phyloP scores from a whole-genome alignment of 2,797 vertebrate genomes.

The Sebastes minor region DNA sequence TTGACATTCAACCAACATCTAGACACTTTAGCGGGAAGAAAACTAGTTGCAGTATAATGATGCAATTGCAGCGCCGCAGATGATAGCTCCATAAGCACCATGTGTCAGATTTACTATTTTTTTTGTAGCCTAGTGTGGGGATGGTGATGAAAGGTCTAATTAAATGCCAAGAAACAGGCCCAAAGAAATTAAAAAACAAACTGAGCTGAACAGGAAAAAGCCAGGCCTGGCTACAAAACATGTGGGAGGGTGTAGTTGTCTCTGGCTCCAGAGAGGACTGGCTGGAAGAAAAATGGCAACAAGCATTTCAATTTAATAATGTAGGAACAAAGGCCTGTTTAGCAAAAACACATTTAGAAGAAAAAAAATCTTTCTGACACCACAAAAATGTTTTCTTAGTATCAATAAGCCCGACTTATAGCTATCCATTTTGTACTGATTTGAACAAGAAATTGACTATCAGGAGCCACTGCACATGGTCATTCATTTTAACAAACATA shows the following conservation, averaged over 20 bases:
- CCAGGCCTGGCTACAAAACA: background rate
- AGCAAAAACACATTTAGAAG: background rate
- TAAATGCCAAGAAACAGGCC: constrained; percentile 6
- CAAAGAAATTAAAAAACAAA: background rate
- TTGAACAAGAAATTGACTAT: background rate
- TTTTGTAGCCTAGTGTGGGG: background rate
- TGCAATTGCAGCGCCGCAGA: background rate
- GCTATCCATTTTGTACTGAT: background rate
- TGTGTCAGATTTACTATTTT: constrained; percentile 14
- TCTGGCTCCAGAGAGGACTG: background rate
- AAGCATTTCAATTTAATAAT: background rate
- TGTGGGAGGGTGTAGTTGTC: background rate
- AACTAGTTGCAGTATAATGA: constrained; percentile 2
- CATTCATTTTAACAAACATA: background rate
- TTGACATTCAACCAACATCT: constrained; percentile 4
- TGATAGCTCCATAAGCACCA: constrained; percentile 10
- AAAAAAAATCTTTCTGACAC: background rate
- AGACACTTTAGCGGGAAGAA: background rate
- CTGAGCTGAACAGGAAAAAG: background rate
- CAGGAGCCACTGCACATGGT: background rate
- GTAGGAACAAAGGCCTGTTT: background rate
- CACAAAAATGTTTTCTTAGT: background rate
- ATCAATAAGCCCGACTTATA: background rate
- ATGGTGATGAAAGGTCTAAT: constrained; percentile 2
- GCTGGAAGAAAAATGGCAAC: background rate